These are phyloP conservation scores for Tenrec ecaudatus DNA, from an alignment of 2,113 vertebrate species.

Conservation along the genomic window DNA sequence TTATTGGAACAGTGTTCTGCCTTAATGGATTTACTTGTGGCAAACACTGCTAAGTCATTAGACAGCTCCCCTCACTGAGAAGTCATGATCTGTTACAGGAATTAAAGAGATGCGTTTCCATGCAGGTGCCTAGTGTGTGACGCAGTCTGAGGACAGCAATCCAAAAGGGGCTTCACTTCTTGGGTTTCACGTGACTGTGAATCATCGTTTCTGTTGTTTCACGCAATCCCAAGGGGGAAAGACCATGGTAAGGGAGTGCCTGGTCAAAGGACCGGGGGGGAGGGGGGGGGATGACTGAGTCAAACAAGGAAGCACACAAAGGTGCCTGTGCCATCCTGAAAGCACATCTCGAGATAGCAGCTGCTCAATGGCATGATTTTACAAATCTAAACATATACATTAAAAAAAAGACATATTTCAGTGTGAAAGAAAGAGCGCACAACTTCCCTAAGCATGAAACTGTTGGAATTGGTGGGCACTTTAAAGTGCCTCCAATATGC, in stretches of 20 bases:
- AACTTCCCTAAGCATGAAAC: background rate
- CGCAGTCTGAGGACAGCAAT: background rate
- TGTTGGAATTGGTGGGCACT: too few relatives aligned
- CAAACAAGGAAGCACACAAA: background rate
- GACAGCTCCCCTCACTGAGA: slow-evolving; percentile 21
- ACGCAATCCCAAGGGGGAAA: background rate
- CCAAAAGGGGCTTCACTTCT: background rate
- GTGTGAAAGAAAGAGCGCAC: background rate
- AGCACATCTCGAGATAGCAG: background rate
- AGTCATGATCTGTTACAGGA: slow-evolving; percentile 15
- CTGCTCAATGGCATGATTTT: background rate
- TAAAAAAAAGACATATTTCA: background rate
- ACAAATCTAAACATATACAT: background rate
- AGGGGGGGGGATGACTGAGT: background rate
- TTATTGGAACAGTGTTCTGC: background rate
- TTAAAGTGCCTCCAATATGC: background rate
- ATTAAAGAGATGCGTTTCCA: background rate
- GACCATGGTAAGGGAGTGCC: background rate
- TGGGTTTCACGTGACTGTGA: background rate
- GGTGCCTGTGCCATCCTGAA: background rate
- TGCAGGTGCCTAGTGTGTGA: background rate
- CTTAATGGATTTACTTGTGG: slow-evolving; percentile 26
- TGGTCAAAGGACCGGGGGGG: background rate
- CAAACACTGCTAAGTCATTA: background rate
- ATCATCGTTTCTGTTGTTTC: background rate